phyloP scores from a whole-genome alignment of 2,113 vertebrate genomes.

The Hemiprocne comata region DNA sequence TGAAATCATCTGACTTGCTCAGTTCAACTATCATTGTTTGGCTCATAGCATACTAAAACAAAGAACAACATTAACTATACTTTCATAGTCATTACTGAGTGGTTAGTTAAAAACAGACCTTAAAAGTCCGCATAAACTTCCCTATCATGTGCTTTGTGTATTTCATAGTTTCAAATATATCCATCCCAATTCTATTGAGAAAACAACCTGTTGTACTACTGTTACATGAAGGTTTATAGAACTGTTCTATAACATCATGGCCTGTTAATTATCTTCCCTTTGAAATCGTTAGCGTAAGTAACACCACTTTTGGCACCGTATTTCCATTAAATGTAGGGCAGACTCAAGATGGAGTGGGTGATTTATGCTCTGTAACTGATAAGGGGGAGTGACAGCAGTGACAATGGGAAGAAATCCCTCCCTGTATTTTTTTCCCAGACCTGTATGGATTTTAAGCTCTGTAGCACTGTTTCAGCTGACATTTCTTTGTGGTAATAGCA shows the following conservation, averaged over 20 bases:
- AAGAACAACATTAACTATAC: background rate
- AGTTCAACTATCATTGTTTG: background rate
- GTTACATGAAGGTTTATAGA: background rate
- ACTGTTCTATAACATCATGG: background rate
- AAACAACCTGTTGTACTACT: background rate
- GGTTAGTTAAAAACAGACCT: background rate
- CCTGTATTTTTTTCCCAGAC: background rate
- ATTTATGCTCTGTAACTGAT: background rate
- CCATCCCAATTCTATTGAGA: background rate
- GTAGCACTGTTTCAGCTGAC: background rate
- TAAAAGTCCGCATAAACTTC: background rate
- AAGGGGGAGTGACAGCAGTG: background rate
- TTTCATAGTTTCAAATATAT: background rate
- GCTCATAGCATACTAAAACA: background rate
- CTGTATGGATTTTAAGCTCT: background rate
- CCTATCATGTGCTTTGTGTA: background rate
- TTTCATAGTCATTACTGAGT: background rate
- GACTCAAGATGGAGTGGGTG: background rate
- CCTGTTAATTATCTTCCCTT: background rate
- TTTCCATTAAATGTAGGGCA: background rate
- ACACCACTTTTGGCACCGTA: background rate
- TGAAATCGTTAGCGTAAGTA: rapidly evolving
- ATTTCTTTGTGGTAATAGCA: background rate
- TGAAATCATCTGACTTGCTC: constrained; percentile 1
- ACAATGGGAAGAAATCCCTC: background rate